Evolutionary conservation across 1,140 invertebrate species (phyloP), one percentile per base, ranked within the genome.

Genomic region (Drosophila mojavensis): DNA sequence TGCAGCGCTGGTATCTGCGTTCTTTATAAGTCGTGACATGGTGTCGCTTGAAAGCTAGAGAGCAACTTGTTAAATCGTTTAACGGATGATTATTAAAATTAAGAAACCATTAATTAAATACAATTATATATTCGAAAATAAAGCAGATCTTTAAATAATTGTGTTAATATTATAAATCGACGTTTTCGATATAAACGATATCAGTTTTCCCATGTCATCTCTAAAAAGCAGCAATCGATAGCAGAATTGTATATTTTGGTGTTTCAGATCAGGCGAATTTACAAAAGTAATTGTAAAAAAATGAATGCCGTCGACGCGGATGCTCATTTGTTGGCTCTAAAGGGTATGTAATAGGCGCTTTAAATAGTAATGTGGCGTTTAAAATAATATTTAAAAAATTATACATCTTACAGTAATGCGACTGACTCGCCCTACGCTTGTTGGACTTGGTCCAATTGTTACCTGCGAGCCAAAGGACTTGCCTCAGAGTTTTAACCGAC

Each of bases 1-100:
- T n/a, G 96, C 96, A 75, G 94, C 96, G 13, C 93, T 98, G 15
- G 94, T 98, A 30, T 94, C 96, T 48, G 95, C 96, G 2, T 98
- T 98, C 92, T 96, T 96, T 68, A 92, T 94, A 50, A 95, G 94
- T 30, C 94, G 96, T 56, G 94, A 95, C 79, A 93, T 94, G 66
- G 93, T 94, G 7, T 85, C 85, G 15, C 26, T 90, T 28, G 85
- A 91, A 43, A 79, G 83, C 53, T 90, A 79, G 72, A 47, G 11
- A 28, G 5, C 9, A 3, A 11, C 36, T 15, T 0, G 3, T 9
- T 17, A 11, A 54, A n/a, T 33, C 15, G 6, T 54, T 30, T 17
- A 3, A 4, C 10, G 36, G 4, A 20, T 17, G 5, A 3, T 17
- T 17, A 54, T 36, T 11, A 33, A 53, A 54, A 10, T 20, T 54